Percentiles rank a stretch among this genome's conserved stretches.
Evolutionary conservation across 2,113 vertebrate genomes (phyloP).

Genomic region (Tonatia bakeri): DNA sequence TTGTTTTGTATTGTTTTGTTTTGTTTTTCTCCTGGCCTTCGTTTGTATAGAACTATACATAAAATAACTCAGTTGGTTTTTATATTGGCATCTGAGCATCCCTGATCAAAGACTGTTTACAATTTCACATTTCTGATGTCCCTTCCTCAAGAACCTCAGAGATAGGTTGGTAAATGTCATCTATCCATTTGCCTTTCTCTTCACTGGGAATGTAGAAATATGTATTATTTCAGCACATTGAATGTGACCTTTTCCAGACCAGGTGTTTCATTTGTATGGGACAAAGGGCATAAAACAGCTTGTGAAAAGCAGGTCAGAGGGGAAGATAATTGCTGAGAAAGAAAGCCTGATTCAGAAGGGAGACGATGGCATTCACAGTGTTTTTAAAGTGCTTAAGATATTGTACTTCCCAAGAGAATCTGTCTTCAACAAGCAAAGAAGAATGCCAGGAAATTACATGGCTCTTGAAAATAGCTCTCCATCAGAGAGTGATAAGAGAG

Average conservation of each 20-base stretch:
- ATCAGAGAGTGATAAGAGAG: slow-evolving; percentile 12
- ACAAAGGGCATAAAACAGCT: slow-evolving; percentile 33
- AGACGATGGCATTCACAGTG: neutral
- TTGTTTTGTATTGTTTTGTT: neutral
- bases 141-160: neutral
- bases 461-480: slow-evolving; percentile 54
- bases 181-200: slow-evolving; percentile 34
- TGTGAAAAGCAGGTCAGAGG: slow-evolving; percentile 33
- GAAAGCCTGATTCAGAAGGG: slow-evolving; percentile 38
- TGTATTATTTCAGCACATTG: slow-evolving; percentile 45
- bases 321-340: slow-evolving; percentile 31
- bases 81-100: neutral
- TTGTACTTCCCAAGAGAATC: slow-evolving; percentile 44
- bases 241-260: slow-evolving; percentile 55
- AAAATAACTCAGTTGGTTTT: slow-evolving; percentile 2
- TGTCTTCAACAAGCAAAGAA: slow-evolving; percentile 48
- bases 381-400: slow-evolving; percentile 49
- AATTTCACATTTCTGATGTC: slow-evolving; percentile 8
- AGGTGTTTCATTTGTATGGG: slow-evolving; percentile 28
- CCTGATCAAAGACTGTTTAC: neutral
- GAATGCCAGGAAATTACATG: slow-evolving; percentile 50
- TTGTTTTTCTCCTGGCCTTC: neutral
- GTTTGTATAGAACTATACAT: neutral
- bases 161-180: neutral
- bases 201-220: slow-evolving; percentile 38